Evolutionary conservation across 2,113 vertebrate species (phyloP).

Genomic region (Nanorana parkeri): DNA sequence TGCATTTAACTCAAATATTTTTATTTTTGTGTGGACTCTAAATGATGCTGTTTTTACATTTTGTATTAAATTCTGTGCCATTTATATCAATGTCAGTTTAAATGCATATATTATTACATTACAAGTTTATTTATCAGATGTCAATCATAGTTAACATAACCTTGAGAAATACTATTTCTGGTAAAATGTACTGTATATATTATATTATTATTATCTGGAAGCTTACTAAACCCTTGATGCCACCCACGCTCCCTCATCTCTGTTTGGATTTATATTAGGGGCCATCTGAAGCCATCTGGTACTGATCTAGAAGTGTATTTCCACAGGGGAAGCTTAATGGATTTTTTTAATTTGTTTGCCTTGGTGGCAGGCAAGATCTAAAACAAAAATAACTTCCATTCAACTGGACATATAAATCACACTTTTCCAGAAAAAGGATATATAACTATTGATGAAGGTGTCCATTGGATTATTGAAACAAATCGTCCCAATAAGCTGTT

Average conservation of each 20-base stretch:
- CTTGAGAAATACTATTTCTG: neutral
- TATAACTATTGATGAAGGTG: too few relatives aligned
- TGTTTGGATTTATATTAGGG: conserved; percentile 9
- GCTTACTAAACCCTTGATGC: conserved; percentile 17
- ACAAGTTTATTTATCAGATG: conserved; percentile 17
- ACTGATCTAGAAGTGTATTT: conserved; percentile 42
- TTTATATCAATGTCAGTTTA: neutral
- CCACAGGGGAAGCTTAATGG: neutral
- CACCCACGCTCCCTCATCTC: neutral
- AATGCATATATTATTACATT: conserved; percentile 15
- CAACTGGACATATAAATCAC: neutral
- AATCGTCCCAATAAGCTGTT: too few relatives aligned
- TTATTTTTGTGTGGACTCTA: too few relatives aligned
- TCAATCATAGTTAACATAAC: neutral
- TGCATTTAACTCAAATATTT: too few relatives aligned
- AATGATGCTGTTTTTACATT: too few relatives aligned
- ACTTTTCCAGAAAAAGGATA: too few relatives aligned
- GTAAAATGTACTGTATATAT: neutral
- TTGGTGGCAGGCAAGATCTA: conserved; percentile 2
- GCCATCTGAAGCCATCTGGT: conserved; percentile 19
- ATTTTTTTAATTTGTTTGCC: conserved; percentile 13
- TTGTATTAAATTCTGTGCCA: neutral
- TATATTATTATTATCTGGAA: neutral
- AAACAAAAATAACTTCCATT: neutral
- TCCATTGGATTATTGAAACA: too few relatives aligned